Conservation (phyloP, 2,113 vertebrate species). For the Eupsittula cactorum region DNA sequence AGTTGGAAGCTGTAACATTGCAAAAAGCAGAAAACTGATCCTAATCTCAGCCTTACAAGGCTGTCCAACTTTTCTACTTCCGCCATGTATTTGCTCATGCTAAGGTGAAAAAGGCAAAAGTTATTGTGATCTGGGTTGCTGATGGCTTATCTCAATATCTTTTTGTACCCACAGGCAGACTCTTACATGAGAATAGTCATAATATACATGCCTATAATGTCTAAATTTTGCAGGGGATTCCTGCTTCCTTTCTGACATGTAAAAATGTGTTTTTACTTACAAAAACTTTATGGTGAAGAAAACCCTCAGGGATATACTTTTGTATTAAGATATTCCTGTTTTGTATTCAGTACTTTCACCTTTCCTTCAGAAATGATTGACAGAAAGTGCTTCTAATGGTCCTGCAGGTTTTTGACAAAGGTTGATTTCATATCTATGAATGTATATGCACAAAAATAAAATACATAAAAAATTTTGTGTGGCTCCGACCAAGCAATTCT, state of each 20-base stretch:
- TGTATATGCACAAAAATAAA: not conserved
- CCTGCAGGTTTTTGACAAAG: not conserved
- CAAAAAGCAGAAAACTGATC: not conserved
- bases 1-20: not conserved
- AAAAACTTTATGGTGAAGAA: not conserved
- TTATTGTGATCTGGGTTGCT: not conserved
- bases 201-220: not conserved
- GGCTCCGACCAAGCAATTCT: not conserved
- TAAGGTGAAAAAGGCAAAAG: not conserved
- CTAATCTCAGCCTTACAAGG: not conserved
- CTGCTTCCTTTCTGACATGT: not conserved
- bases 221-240: not conserved
- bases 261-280: slow-evolving; percentile 7
- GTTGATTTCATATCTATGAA: not conserved
- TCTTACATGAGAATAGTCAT: not conserved
- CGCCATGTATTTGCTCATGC: not conserved
- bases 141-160: not conserved
- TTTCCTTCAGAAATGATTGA: not conserved
- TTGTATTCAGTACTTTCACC: not conserved
- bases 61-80: not conserved
- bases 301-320: not conserved
- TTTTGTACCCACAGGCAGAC: not conserved
- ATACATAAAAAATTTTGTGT: not conserved
- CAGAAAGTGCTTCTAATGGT: not conserved
- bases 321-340: not conserved